These are phyloP conservation scores for Drosophila birchii DNA, from an alignment of 2,888 invertebrate species.

Conservation along the genomic window DNA sequence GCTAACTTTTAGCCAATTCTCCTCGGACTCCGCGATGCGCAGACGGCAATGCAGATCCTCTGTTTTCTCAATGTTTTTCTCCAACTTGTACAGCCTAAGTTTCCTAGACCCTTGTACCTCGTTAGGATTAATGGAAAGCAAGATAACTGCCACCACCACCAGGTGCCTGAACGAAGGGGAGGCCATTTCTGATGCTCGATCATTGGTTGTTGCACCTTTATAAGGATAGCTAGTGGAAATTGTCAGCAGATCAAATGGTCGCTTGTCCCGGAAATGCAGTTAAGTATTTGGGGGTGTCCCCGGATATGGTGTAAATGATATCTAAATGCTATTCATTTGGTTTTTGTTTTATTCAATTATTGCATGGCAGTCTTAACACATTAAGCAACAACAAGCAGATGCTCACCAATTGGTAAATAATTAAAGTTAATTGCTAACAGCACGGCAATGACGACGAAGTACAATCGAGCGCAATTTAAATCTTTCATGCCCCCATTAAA, in stretches of 20 bases:
- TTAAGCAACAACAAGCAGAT: constrained; percentile 39
- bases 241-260: background rate
- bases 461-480: constrained; percentile 10
- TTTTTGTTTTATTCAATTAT: constrained; percentile 38
- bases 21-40: constrained; percentile 53
- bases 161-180: constrained; percentile 12
- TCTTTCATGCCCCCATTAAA: constrained; percentile 17
- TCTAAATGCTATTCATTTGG: constrained; percentile 9
- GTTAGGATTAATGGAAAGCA: constrained; percentile 1
- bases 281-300: background rate
- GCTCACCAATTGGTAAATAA: constrained; percentile 38
- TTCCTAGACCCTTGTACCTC: background rate
- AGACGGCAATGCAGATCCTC: constrained; percentile 56
- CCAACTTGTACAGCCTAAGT: constrained; percentile 39
- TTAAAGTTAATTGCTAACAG: constrained; percentile 38
- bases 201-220: background rate
- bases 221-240: constrained; percentile 8
- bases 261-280: constrained; percentile 6
- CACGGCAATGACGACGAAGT: constrained; percentile 41
- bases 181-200: background rate
- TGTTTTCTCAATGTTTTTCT: constrained; percentile 42
- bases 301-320: constrained; percentile 4
- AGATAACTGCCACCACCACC: constrained; percentile 23
- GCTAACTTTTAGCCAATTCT: constrained; percentile 54
- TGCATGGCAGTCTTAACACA: constrained; percentile 47